Evolutionary conservation across 1,140 invertebrate genomes (phyloP), one percentile per base, ranked within the genome.

Genomic region (Plodia interpunctella): DNA sequence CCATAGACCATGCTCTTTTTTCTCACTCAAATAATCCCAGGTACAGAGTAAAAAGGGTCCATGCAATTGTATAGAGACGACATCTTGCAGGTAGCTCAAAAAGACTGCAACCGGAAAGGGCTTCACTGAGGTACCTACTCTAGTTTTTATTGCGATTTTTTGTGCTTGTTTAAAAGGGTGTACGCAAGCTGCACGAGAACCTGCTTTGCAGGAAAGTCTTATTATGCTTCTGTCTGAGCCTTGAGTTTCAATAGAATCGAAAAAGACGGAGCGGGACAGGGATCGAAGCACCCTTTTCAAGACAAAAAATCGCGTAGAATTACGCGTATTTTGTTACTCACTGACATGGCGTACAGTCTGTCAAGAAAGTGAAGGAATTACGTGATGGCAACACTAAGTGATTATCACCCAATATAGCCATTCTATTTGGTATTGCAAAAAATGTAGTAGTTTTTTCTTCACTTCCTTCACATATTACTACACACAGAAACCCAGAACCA

Each of bases 71-170:
- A 25, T 35, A 9, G 32, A 5, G 10, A 4, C 28, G 4, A 35
- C 32, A 35, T 35, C 10, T 9, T 35, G 9, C 32, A 35, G 32
- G 32, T 35, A 35, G 49, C 49, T 19, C 49, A 5, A 1, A 18
- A 49, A 17, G 15, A 25, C n/a, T n/a, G n/a, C 6, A 49, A 17
- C 49, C 49, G 49, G 49, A 49, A 49, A 49, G 32, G 13, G n/a
- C 49, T 49, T n/a, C 6, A 49, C n/a, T 49, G 49, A 49, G 49
- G 18, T 25, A 25, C n/a, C n/a, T 49, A 49, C n/a, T 18, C 49
- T 49, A 49, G 5, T 49, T 49, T 49, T 49, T 49, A 49, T 49
- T 49, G 49, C 49, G 15, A 25, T 18, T 49, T 49, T 49, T 49
- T 49, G 49, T 19, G 49, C 13, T 35, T 13, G 1, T 49, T 17